phyloP scores from a whole-genome alignment of 2,113 vertebrate species.

The Rhizomys pruinosus region DNA sequence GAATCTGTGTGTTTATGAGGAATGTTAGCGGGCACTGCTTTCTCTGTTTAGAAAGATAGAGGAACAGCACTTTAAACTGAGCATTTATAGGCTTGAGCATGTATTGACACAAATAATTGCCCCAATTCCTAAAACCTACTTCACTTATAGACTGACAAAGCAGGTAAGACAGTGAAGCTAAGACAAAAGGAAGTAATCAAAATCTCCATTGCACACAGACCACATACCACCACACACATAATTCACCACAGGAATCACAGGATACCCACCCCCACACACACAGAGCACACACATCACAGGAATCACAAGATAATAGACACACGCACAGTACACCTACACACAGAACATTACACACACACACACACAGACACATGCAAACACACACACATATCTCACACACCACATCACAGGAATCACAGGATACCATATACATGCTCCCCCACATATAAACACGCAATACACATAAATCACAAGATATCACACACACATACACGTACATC shows the following conservation, averaged over 20 bases:
- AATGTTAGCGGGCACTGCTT: neutral
- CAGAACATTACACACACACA: no score
- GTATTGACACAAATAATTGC: neutral
- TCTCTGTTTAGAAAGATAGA: constrained; percentile 10
- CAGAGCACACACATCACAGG: no score
- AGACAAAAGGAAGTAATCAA: constrained; percentile 9
- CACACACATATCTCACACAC: no score
- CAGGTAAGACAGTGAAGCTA: neutral
- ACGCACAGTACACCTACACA: no score
- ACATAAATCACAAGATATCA: neutral
- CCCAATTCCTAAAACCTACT: constrained; percentile 11
- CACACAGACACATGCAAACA: no score
- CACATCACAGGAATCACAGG: no score
- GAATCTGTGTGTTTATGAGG: neutral
- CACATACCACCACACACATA: no score
- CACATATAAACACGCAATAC: no score
- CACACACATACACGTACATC: neutral
- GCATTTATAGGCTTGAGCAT: neutral
- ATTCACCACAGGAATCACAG: no score
- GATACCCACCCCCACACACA: no score
- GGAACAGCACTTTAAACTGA: neutral
- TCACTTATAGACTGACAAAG: neutral
- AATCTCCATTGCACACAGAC: neutral
- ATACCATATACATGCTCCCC: no score
- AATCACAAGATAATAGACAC: no score